phyloP scores from a whole-genome alignment of 2,113 vertebrate species.

The Thinocorus orbignyianus region DNA sequence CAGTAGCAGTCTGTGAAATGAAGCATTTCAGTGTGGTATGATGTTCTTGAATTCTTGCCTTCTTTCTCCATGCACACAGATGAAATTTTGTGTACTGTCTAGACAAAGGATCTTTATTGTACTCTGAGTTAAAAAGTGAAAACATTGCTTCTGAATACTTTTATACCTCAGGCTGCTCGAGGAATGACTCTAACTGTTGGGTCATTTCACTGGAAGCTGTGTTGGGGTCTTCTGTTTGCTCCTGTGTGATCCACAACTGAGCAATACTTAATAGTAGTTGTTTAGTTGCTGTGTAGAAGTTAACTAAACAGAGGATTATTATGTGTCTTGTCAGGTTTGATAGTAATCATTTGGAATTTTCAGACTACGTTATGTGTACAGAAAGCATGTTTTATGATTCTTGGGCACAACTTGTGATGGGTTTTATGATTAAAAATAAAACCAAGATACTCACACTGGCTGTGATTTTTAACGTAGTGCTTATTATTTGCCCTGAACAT shows the following conservation, averaged over 20 bases:
- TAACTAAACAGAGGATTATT: too few species aligned
- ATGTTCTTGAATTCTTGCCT: background rate
- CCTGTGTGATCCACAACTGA: background rate
- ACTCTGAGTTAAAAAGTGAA: background rate
- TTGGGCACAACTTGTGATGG: background rate
- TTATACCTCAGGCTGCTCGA: background rate
- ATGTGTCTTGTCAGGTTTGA: background rate
- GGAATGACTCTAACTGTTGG: background rate
- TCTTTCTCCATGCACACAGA: background rate
- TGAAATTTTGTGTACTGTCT: background rate
- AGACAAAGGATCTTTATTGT: background rate
- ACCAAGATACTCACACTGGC: background rate
- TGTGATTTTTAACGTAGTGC: background rate
- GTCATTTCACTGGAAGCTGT: background rate
- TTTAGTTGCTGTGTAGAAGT: background rate
- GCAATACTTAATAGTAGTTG: background rate
- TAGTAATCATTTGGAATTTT: background rate
- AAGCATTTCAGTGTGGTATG: background rate
- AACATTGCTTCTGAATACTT: background rate
- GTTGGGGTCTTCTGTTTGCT: background rate
- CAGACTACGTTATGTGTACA: rapidly evolving
- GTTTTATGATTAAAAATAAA: background rate
- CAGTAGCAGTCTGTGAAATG: background rate
- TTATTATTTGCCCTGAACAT: background rate
- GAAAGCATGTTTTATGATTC: background rate